Evolutionary conservation across 2,113 vertebrate genomes (phyloP).

Genomic region (Tychaedon coryphoeus): DNA sequence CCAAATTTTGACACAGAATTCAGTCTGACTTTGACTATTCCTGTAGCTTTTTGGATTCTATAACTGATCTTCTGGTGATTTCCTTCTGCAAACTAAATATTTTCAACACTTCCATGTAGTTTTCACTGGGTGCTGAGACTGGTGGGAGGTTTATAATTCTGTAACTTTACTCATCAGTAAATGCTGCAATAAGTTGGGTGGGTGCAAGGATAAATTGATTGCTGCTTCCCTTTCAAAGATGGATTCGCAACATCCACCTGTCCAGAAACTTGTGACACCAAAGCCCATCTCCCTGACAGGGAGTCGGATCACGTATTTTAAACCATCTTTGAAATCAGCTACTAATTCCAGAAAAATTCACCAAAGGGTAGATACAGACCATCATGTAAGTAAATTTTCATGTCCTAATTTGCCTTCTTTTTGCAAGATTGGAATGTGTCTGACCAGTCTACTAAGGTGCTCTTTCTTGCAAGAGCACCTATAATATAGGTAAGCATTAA

Average conservation of each 20-base stretch:
- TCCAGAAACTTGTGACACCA: conserved; percentile 87
- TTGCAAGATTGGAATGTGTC: neutral
- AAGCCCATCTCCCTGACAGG: conserved; percentile 73
- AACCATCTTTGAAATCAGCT: conserved; percentile 85
- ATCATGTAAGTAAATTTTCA: conserved; percentile 68
- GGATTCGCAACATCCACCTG: conserved; percentile 83
- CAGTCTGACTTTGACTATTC: neutral
- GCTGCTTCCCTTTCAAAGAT: conserved; percentile 74
- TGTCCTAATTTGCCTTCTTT: neutral
- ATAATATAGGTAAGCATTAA: neutral
- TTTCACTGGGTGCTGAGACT: neutral
- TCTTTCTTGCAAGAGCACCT: neutral
- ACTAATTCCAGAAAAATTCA: conserved; percentile 70
- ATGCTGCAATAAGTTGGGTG: neutral
- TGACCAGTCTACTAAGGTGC: neutral
- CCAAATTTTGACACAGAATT: neutral
- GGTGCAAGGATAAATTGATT: neutral
- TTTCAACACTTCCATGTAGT: neutral
- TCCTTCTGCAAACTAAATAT: neutral
- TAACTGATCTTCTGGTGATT: neutral
- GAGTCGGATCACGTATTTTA: conserved; percentile 85
- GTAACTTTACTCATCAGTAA: neutral
- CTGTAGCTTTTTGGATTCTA: neutral
- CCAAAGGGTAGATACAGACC: conserved; percentile 74
- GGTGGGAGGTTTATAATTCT: neutral